Base-by-base conservation (phyloP, 2,888 invertebrate genomes). In the Elmis aenea region DNA sequence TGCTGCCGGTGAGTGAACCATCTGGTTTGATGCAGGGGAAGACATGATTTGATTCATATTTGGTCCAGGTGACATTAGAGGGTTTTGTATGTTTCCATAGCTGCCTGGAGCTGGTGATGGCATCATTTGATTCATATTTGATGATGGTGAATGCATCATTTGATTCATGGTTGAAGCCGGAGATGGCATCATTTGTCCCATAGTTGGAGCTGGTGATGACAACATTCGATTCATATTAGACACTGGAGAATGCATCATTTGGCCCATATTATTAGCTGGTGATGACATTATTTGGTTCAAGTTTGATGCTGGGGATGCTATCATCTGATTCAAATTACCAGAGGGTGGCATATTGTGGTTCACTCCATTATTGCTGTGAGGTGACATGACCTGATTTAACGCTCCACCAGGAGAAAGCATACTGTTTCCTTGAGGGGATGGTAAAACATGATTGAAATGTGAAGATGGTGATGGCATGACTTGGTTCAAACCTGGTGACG, bases 211-310 rank as follows among this genome's bases (percentile, higher is more conserved):
- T 8, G 61, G 56, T 3, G 58, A 58, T 11, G 50, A 52, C 46
- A 61, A 48, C 52, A 57, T 57, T 42, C 55, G 57, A 38, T 53
- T 58, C 12, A 51, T 25, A 23, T 46, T 53, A 4, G 50, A 31
- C 5, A 49, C 46, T 6, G 56, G 51, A 6, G 52, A 52, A 10
- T 48, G 45, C 43, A 56, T 42, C 47, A 53, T 51, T 27, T 57
- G 59, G 34, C 48, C 50, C 23, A 54, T 9, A 25, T 49, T 52
- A 8, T 16, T 12, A n/a, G 51, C 38, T 4, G 55, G 52, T 3
- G 58, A 58, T 10, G 50, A 52, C 46, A 61, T 49, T 51, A 57
- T 56, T 42, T 56, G 57, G 37, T 53, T 57, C 11, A 51, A 23
- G 22, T 46, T 53, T 4, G 50, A 31, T 5, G 50, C 46, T 6